Evolutionary conservation across 2,888 invertebrate genomes (phyloP).

Genomic region (Dryobota labecula): DNA sequence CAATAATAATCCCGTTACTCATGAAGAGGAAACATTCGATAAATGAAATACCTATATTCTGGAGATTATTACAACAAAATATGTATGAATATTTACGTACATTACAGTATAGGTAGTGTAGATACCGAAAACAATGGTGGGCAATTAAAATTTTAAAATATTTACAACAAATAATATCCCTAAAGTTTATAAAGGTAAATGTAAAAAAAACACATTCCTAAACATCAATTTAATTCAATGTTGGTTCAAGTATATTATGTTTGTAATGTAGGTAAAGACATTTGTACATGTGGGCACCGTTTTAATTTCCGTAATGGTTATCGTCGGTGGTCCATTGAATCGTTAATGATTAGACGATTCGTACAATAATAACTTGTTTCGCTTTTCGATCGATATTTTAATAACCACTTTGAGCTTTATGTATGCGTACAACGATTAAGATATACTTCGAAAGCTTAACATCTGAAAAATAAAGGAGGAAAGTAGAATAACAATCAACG

Average conservation of each 20-base stretch:
- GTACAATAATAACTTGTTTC: slow-evolving; percentile 78
- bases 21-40: slow-evolving; percentile 36
- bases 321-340: slow-evolving; percentile 77
- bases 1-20: slow-evolving; percentile 34
- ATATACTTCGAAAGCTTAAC: slow-evolving; percentile 76
- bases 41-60: slow-evolving; percentile 34
- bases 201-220: slow-evolving; percentile 33
- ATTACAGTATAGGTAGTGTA: slow-evolving; percentile 19
- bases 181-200: slow-evolving; percentile 34
- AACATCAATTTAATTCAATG: slow-evolving; percentile 35
- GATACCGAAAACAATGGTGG: slow-evolving; percentile 29
- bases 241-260: slow-evolving; percentile 18
- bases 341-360: slow-evolving; percentile 76
- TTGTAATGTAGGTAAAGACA: slow-evolving; percentile 47
- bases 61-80: slow-evolving; percentile 20
- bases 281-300: slow-evolving; percentile 66
- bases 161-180: slow-evolving; percentile 16
- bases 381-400: slow-evolving; percentile 77
- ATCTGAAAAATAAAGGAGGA: slow-evolving; percentile 83
- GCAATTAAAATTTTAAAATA: slow-evolving; percentile 31
- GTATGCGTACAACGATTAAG: slow-evolving; percentile 65
- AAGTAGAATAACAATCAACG: slow-evolving; percentile 81
- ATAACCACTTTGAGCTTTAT: slow-evolving; percentile 76
- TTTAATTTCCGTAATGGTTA: slow-evolving; percentile 79
- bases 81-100: slow-evolving; percentile 2